phyloP scores from a whole-genome alignment of 1,140 invertebrate species.

The Drosophila malerkotliana region DNA sequence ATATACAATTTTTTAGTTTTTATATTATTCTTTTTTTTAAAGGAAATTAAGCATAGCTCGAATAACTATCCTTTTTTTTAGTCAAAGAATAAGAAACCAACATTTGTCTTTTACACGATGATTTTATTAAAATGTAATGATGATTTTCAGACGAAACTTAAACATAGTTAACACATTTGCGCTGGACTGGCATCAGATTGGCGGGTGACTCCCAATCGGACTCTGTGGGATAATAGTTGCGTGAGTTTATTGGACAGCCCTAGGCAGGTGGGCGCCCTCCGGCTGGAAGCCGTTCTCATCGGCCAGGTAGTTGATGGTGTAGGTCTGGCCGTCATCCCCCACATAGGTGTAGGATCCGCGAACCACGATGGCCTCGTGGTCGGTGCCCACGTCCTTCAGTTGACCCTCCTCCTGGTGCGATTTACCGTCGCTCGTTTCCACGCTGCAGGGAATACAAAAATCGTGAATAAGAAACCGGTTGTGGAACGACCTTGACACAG shows the following conservation, averaged over 20 bases:
- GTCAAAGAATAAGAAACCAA: neutral
- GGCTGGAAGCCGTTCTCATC: conserved; percentile 92
- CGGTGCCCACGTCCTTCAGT: conserved; percentile 85
- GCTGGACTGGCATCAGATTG: conserved; percentile 24
- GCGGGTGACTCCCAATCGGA: conserved; percentile 9
- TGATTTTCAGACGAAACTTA: conserved; percentile 48
- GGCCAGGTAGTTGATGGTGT: conserved; percentile 88
- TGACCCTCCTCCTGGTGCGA: conserved; percentile 87
- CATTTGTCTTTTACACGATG: conserved; percentile 3
- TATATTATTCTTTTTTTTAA: too few relatives aligned
- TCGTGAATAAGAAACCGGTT: conserved; percentile 43
- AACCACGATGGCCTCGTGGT: conserved; percentile 85
- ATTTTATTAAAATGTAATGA: conserved; percentile 23
- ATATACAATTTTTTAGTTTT: too few relatives aligned
- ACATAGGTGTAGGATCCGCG: conserved; percentile 86
- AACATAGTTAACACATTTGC: conserved; percentile 69
- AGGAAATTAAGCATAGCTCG: neutral
- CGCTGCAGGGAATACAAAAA: conserved; percentile 78
- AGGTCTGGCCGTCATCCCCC: conserved; percentile 88
- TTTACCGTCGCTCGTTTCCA: conserved; percentile 89
- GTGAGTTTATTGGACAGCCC: conserved; percentile 54
- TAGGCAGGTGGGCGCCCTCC: conserved; percentile 86
- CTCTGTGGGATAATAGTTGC: neutral
- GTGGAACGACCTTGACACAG: conserved; percentile 62
- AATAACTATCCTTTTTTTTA: neutral